phyloP scores from a whole-genome alignment of 2,113 vertebrate species.

The Oryzias curvinotus region DNA sequence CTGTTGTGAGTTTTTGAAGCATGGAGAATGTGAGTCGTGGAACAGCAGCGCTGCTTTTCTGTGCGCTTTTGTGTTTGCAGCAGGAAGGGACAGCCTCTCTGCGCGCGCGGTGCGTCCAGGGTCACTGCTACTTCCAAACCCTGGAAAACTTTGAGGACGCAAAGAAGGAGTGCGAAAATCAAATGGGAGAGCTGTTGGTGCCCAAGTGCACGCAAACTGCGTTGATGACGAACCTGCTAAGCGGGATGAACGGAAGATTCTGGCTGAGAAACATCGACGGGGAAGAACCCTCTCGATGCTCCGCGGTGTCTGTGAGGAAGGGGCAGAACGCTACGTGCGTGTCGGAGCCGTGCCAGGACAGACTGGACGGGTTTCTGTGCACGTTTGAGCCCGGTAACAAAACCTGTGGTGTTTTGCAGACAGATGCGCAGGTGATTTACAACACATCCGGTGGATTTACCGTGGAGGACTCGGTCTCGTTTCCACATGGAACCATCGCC shows the following conservation, averaged over 20 bases:
- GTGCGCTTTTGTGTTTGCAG: slow-evolving; percentile 15
- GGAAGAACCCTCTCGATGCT: neutral
- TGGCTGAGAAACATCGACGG: slow-evolving; percentile 15
- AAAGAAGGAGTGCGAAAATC: neutral
- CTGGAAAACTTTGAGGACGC: neutral
- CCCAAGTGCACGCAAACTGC: rapidly evolving
- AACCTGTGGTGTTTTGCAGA: rapidly evolving
- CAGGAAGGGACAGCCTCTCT: slow-evolving; percentile 1
- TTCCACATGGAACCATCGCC: slow-evolving; percentile 31
- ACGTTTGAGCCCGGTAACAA: rapidly evolving
- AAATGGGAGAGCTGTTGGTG: rapidly evolving
- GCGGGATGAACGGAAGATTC: neutral
- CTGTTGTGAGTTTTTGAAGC: neutral
- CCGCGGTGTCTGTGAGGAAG: neutral
- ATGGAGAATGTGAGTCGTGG: slow-evolving; percentile 16
- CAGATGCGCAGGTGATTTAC: slow-evolving; percentile 4
- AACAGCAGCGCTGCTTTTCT: neutral
- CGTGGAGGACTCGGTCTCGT: rapidly evolving
- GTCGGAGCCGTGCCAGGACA: neutral
- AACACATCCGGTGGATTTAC: neutral
- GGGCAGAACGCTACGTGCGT: neutral
- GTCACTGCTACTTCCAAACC: neutral
- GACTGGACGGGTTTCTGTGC: slow-evolving; percentile 46
- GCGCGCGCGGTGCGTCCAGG: slow-evolving; percentile 17
- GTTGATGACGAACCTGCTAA: rapidly evolving